These are phyloP conservation scores for Antheraea assamensis DNA, from an alignment of 2,888 invertebrate genomes.

Conservation along the genomic window DNA sequence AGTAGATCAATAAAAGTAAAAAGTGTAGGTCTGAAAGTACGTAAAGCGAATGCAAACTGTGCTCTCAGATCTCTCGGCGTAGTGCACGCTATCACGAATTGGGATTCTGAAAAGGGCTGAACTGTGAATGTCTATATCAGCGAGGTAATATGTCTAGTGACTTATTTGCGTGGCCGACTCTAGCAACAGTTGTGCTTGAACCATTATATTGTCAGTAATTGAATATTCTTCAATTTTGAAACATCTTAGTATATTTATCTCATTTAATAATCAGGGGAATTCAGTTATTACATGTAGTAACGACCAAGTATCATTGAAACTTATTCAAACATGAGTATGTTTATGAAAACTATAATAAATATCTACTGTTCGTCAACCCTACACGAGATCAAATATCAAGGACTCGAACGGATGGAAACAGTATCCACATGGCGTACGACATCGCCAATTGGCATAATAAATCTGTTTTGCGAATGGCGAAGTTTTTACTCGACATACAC, in stretches of 20 bases:
- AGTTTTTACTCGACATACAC: neutral
- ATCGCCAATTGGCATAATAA: constrained; percentile 17
- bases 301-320: too few relatives aligned
- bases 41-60: too few relatives aligned
- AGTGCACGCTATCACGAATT: too few relatives aligned
- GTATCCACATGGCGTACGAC: neutral
- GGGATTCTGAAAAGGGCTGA: too few relatives aligned
- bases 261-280: neutral
- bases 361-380: constrained; percentile 8
- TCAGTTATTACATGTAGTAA: neutral
- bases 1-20: too few relatives aligned
- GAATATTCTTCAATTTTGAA: neutral
- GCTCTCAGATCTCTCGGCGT: too few relatives aligned
- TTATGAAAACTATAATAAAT: neutral
- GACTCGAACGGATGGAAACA: constrained; percentile 30
- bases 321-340: neutral
- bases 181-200: too few relatives aligned
- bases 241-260: neutral
- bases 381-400: constrained; percentile 49
- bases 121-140: too few relatives aligned
- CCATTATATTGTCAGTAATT: too few relatives aligned
- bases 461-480: constrained; percentile 1
- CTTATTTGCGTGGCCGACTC: too few relatives aligned
- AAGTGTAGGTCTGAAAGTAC: too few relatives aligned
- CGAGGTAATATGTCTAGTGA: too few relatives aligned